phyloP scores from a whole-genome alignment of 2,113 vertebrate species.

The Miniopterus natalensis region DNA sequence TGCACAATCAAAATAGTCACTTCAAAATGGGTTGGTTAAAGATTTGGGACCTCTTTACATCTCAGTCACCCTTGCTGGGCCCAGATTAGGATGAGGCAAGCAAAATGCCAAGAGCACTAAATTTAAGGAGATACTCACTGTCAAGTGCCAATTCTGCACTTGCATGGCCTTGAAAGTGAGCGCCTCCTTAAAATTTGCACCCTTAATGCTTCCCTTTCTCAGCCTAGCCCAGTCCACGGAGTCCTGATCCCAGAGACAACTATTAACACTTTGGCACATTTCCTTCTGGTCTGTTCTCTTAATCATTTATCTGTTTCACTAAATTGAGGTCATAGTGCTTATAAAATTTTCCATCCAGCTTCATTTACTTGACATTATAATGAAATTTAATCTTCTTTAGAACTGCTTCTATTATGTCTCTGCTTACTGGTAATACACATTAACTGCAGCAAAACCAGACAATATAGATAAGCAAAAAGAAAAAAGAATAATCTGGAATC shows the following conservation, averaged over 20 bases:
- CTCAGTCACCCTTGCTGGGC: not conserved
- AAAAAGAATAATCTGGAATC: slow-evolving; percentile 68
- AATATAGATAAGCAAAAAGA: slow-evolving; percentile 68
- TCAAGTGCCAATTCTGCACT: not conserved
- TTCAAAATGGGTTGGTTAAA: slow-evolving; percentile 17
- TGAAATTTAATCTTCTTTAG: slow-evolving; percentile 68
- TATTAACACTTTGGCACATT: slow-evolving; percentile 22
- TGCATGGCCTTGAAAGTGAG: not conserved
- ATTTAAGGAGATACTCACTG: not conserved
- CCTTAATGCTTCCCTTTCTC: not conserved
- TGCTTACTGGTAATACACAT: slow-evolving; percentile 55
- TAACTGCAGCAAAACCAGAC: slow-evolving; percentile 68
- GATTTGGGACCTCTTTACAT: not conserved
- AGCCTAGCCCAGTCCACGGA: not conserved
- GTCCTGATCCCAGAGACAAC: not conserved
- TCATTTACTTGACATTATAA: slow-evolving; percentile 65
- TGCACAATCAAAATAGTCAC: not conserved
- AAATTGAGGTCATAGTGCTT: slow-evolving; percentile 47
- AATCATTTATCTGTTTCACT: slow-evolving; percentile 52
- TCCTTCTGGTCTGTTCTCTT: not conserved
- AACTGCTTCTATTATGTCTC: slow-evolving; percentile 66
- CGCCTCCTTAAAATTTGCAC: not conserved
- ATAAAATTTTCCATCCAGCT: slow-evolving; percentile 51
- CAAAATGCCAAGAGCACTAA: not conserved
- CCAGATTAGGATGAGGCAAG: not conserved